Evolutionary conservation across 1,140 invertebrate species (phyloP).

Genomic region (Aphidius gifuensis): DNA sequence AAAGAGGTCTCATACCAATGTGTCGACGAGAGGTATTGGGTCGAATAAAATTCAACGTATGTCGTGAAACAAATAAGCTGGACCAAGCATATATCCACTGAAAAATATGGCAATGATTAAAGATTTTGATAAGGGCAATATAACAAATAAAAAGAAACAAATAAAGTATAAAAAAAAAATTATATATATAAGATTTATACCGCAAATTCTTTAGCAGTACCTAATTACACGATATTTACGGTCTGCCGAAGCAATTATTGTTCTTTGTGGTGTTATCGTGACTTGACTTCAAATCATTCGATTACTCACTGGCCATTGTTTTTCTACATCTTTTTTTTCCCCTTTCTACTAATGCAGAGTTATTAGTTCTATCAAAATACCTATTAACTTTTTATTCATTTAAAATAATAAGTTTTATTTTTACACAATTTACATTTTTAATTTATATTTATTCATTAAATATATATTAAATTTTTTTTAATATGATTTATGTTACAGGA

Average conservation of each 20-base stretch:
- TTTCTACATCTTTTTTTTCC: slow-evolving; percentile 2
- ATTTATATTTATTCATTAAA: neutral
- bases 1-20: too few species aligned
- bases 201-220: slow-evolving; percentile 5
- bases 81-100: neutral
- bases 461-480: neutral
- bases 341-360: neutral
- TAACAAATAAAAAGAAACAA: neutral
- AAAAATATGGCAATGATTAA: neutral
- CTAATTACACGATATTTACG: slow-evolving; percentile 17
- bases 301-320: neutral
- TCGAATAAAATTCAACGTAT: too few species aligned
- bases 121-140: neutral
- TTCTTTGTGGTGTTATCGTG: slow-evolving; percentile 12
- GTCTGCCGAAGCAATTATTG: slow-evolving; percentile 16
- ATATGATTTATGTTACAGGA: neutral
- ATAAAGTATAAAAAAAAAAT: neutral
- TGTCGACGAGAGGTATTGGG: too few species aligned
- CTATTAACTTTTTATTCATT: neutral
- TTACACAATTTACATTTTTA: neutral
- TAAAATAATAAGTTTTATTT: slow-evolving; percentile 2
- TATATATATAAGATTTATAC: slow-evolving; percentile 3
- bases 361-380: neutral
- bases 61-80: too few species aligned
- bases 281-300: slow-evolving; percentile 13